phyloP scores from a whole-genome alignment of 2,113 vertebrate genomes.

The Syrmaticus mikado region DNA sequence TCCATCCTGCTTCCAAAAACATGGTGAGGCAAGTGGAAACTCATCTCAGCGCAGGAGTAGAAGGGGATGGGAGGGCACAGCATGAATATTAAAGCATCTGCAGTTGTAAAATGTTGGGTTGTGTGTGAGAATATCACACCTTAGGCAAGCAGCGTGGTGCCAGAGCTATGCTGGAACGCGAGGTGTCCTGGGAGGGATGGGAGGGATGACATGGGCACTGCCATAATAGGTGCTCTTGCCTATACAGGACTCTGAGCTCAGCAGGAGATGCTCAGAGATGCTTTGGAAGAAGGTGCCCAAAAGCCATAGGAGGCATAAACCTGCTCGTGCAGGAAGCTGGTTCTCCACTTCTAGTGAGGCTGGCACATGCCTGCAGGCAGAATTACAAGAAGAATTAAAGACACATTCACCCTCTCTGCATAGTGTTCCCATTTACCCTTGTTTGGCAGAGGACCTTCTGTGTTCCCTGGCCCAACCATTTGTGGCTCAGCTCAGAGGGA shows the following conservation, averaged over 20 bases:
- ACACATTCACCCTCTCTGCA: neutral
- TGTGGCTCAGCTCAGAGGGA: neutral
- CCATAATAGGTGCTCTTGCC: neutral
- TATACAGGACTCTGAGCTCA: neutral
- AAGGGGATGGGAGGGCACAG: accelerated
- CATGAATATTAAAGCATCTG: neutral
- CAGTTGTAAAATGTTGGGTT: neutral
- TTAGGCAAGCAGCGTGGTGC: accelerated
- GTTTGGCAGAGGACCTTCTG: neutral
- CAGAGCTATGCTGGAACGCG: accelerated
- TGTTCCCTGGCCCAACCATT: neutral
- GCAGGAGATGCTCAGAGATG: neutral
- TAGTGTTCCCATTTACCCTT: neutral
- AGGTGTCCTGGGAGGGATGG: neutral
- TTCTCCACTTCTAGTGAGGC: neutral
- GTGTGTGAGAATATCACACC: neutral
- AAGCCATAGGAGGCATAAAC: neutral
- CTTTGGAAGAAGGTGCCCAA: neutral
- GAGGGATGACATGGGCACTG: accelerated
- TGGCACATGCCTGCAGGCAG: neutral
- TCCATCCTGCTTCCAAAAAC: conserved; percentile 50
- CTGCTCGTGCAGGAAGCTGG: neutral
- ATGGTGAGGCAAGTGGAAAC: conserved; percentile 23
- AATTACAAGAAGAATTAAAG: neutral
- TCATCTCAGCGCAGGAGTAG: neutral